These are phyloP conservation scores for Phalanger gymnotis DNA, from an alignment of 2,797 vertebrate species.

Conservation along the genomic window DNA sequence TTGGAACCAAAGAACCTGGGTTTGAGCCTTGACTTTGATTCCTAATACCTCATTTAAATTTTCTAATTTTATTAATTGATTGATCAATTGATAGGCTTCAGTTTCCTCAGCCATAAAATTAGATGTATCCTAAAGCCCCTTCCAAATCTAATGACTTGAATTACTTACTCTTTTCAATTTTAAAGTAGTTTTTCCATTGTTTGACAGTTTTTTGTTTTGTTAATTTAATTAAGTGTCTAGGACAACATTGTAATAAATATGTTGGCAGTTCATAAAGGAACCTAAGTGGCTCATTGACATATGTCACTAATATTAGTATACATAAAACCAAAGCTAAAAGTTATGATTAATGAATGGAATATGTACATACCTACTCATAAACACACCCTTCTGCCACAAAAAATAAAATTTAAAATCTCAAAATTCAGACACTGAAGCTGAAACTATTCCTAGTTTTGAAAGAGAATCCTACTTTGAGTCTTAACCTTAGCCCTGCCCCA, in stretches of 20 bases:
- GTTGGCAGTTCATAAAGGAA: background rate
- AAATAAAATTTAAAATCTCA: background rate
- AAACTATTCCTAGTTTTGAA: background rate
- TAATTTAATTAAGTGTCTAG: background rate
- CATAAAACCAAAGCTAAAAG: background rate
- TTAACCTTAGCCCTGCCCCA: background rate
- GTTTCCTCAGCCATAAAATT: background rate
- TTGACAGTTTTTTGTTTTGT: background rate
- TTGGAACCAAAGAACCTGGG: background rate
- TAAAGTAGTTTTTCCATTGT: background rate
- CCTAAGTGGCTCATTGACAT: background rate
- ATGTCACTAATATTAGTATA: background rate
- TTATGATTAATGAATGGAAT: background rate
- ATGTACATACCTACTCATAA: background rate
- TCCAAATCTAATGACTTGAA: background rate
- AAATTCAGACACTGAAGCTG: background rate
- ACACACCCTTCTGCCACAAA: background rate
- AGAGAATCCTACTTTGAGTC: background rate
- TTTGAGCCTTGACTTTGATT: background rate
- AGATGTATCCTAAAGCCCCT: background rate
- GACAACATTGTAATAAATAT: background rate
- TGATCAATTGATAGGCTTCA: background rate
- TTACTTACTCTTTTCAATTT: background rate
- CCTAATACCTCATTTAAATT: background rate
- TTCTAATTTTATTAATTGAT: background rate